Percentiles rank a stretch among this genome's conserved stretches.
Conservation (phyloP, 2,797 vertebrate genomes). For the Siniperca undulata region DNA sequence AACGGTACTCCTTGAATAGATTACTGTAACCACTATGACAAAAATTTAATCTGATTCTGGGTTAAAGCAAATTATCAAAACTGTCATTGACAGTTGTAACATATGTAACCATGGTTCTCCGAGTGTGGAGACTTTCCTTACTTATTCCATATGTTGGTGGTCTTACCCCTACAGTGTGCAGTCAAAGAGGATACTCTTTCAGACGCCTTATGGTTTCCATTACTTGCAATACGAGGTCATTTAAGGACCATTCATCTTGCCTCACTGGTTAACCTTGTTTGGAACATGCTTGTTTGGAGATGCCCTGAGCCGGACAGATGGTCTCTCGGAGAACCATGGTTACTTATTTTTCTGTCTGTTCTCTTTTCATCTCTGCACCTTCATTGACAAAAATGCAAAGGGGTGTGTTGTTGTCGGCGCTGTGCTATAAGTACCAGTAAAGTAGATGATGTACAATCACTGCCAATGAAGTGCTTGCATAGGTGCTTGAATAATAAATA, state of each 20-base stretch:
- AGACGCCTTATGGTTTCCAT: neutral
- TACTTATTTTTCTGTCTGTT: neutral
- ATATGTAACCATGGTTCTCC: neutral
- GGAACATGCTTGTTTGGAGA: neutral
- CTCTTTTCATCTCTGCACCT: neutral
- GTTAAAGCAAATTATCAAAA: neutral
- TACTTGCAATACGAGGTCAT: neutral
- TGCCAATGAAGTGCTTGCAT: neutral
- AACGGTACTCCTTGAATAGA: no score
- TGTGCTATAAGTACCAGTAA: neutral
- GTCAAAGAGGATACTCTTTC: neutral
- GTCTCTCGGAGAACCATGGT: neutral
- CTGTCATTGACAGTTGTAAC: neutral
- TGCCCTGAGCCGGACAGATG: neutral
- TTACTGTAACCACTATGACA: neutral
- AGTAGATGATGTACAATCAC: neutral
- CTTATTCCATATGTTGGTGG: neutral
- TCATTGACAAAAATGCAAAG: neutral
- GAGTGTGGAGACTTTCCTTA: neutral
- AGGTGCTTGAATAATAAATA: conserved; percentile 2
- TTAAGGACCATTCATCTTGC: neutral
- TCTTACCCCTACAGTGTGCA: neutral
- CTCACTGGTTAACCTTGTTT: neutral
- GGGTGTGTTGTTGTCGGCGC: neutral
- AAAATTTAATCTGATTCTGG: neutral